Percentiles rank a stretch among this genome's conserved stretches.
Evolutionary conservation across 2,888 invertebrate species (phyloP).

Genomic region (Mongoloraphidia duomilia): DNA sequence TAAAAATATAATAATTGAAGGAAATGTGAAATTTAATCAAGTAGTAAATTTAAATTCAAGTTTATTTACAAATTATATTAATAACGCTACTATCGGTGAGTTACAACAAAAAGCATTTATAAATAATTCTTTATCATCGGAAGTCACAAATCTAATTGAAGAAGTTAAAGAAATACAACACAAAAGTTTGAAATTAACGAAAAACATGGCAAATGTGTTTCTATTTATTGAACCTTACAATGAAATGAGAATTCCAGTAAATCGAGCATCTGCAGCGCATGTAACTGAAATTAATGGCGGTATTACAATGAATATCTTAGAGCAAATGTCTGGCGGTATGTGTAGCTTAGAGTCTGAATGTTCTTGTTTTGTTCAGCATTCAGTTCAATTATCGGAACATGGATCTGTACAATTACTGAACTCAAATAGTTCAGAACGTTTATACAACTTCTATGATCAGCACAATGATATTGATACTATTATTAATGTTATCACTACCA

Average conservation of each 20-base stretch:
- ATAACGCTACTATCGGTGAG: no score
- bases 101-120: no score
- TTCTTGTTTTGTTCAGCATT: constrained; percentile 23
- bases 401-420: constrained; percentile 19
- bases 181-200: no score
- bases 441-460: constrained; percentile 19
- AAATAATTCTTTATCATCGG: no score
- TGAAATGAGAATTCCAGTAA: no score
- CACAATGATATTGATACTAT: constrained; percentile 18
- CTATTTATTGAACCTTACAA: no score
- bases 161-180: no score
- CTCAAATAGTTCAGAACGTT: constrained; percentile 21
- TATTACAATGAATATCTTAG: constrained; percentile 20
- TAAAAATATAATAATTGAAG: constrained; percentile 13
- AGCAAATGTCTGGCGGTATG: constrained; percentile 18
- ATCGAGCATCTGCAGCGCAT: constrained; percentile 11
- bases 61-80: no score
- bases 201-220: no score
- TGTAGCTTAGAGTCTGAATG: constrained; percentile 22
- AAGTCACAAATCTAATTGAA: no score
- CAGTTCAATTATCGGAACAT: constrained; percentile 22
- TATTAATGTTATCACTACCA: constrained; percentile 23
- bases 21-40: constrained; percentile 10
- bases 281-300: constrained; percentile 17
- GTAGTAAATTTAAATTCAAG: no score